Base-by-base conservation (phyloP, 2,888 invertebrate genomes). In the Tiliacea aurago region DNA sequence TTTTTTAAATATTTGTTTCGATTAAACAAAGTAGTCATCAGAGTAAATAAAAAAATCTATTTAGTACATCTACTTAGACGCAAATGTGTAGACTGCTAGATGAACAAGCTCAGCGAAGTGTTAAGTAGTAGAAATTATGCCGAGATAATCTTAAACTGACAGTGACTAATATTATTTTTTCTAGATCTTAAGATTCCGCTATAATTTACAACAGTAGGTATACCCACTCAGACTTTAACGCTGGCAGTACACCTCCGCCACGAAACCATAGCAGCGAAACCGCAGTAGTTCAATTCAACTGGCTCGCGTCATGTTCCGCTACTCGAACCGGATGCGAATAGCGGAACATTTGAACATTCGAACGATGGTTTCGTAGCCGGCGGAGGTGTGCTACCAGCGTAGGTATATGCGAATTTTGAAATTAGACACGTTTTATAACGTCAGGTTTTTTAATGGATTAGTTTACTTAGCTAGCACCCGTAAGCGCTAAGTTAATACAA, bases 81-180 rank as follows among this genome's bases (percentile, higher is more conserved):
- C 20, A 49, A 23, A 63, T 49, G n/a, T 20, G 56, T 23, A 51
- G 49, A 23, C 62, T 41, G 58, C 37, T 15, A 13, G 41, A 73
- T 67, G 51, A 80, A 62, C 61, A 69, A 79, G 64, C 84, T 75
- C 67, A 84, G 11, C 81, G 70, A 67, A 75, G 67, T 84, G 70
- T 69, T 70, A 70, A 80, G 81, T 65, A 47, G 56, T 64, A 80
- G 63, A 70, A 73, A 84, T 80, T 84, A 84, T 65, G 23, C 66
- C 43, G 33, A 80, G 56, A 76, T 81, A 76, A 80, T 75, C 61
- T 64, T 70, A 80, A 73, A 58, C 70, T 69, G 76, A 74, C 53
- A 70, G 53, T 67, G 81, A 84, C 76, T 84, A 84, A 81, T 76
- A 81, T 71, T 70, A 68, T 62, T 70, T 81, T 83, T 84, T 84